Conservation (phyloP, 2,113 vertebrate genomes). For the Acanthochromis polyacanthus region DNA sequence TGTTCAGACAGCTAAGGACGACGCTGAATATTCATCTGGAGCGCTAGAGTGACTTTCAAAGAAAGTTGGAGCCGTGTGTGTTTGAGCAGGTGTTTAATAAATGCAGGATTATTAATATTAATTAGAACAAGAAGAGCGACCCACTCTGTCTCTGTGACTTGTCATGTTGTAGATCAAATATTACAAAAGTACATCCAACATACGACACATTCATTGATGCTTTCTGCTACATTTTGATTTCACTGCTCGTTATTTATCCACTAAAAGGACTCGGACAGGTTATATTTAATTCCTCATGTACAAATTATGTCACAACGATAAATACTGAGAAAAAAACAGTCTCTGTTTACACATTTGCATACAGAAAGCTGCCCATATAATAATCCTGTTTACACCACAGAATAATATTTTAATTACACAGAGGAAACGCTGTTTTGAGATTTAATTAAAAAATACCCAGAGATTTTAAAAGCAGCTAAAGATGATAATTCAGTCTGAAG, state of each 20-base stretch:
- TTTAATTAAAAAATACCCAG: constrained; percentile 1
- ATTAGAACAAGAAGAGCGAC: background rate
- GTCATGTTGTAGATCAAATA: background rate
- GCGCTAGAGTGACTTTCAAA: constrained; percentile 55
- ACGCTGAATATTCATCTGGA: constrained; percentile 58
- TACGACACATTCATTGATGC: background rate
- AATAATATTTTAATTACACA: background rate
- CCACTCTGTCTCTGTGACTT: too few relatives aligned
- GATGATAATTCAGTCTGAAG: too few relatives aligned
- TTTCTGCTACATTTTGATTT: background rate
- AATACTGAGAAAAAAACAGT: background rate
- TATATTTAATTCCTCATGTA: background rate
- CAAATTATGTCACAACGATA: background rate
- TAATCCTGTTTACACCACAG: constrained; percentile 1
- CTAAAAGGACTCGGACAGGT: background rate
- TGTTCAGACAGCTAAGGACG: constrained; percentile 50
- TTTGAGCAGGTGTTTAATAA: constrained; percentile 41
- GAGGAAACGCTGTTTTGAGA: background rate
- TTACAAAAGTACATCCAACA: too few relatives aligned
- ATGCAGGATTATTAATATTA: constrained; percentile 3
- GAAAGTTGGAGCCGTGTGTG: constrained; percentile 18
- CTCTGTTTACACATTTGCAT: background rate
- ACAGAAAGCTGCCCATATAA: background rate
- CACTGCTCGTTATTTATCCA: background rate
- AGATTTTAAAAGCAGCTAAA: background rate